Evolutionary conservation across 37 sponge, comb jelly and placozoan species (phyloP), one percentile per base, ranked within the genome.

Genomic region (Aplysina aerophoba): DNA sequence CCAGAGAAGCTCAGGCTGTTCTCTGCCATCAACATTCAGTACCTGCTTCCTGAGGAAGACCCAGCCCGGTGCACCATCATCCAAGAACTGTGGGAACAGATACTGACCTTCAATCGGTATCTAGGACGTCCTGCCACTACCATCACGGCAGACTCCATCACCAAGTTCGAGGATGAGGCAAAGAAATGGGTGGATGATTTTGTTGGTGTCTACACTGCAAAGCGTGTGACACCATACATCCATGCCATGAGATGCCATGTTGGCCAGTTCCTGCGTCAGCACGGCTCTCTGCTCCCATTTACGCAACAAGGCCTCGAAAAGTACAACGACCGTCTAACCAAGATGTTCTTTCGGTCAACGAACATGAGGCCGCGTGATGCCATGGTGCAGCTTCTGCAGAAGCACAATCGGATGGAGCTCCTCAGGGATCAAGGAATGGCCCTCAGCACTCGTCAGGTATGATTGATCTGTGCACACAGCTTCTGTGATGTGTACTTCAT

Each of bases 1-100:
- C 81, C 81, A 19, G 81, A 81, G 25, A 81, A 81, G 81, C 65
- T 86, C 5, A 86, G 79, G 24, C 21, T 86, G 54, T 62, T 86
- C 4, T 28, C 19, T 14, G 63, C 59, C 15, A 15, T 85, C 0
- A 24, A 73, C n/a, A 55, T 74, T 27, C 12, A 37, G 1, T 2
- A 16, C 8, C 24, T 85, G 17, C 12, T 85, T n/a, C 85, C 85
- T 12, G 30, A 54, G 5, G 40, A 31, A 1, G 0, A 1, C 3
- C 55, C 54, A 0, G 0, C 39, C 1, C 24, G 54, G 73, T 44
- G 24, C 14, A 0, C 8, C 20, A 11, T 24, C 0, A 73, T 73
- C 4, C 85, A 84, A 44, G 22, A 0, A 0, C 39, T 84, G 11
- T 84, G 85, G 85, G 0, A 4, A 35, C 39, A 84, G 54, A n/a